Evolutionary conservation across 2,797 vertebrate genomes (phyloP).

Genomic region (Falco berigora): DNA sequence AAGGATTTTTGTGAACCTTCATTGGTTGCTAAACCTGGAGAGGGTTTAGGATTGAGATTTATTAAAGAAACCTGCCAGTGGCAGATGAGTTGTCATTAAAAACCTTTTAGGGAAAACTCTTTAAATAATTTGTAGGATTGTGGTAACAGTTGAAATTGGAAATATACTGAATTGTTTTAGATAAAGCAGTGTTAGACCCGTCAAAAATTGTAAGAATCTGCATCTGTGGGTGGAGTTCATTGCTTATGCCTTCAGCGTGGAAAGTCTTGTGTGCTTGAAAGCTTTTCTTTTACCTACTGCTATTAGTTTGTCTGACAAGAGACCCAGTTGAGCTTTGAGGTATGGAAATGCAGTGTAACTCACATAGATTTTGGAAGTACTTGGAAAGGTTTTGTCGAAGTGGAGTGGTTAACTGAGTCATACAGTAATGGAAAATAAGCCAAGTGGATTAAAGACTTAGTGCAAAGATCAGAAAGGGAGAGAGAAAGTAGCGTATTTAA

Average conservation of each 20-base stretch:
- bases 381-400: background rate
- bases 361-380: background rate
- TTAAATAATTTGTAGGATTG: background rate
- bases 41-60: background rate
- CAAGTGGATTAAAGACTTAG: background rate
- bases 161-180: background rate
- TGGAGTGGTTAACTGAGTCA: background rate
- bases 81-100: background rate
- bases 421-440: background rate
- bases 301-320: background rate
- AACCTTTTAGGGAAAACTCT: background rate
- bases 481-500: background rate
- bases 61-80: background rate
- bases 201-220: background rate
- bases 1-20: background rate
- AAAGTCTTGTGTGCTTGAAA: background rate
- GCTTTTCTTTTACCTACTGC: background rate
- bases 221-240: background rate
- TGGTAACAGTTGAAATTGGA: background rate
- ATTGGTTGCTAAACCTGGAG: background rate
- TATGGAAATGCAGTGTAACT: background rate
- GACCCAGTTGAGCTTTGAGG: background rate
- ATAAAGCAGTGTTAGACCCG: background rate
- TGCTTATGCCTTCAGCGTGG: background rate
- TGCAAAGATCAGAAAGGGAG: background rate